These are phyloP conservation scores for Papilio helenus DNA, from an alignment of 1,140 invertebrate species.

Conservation along the genomic window DNA sequence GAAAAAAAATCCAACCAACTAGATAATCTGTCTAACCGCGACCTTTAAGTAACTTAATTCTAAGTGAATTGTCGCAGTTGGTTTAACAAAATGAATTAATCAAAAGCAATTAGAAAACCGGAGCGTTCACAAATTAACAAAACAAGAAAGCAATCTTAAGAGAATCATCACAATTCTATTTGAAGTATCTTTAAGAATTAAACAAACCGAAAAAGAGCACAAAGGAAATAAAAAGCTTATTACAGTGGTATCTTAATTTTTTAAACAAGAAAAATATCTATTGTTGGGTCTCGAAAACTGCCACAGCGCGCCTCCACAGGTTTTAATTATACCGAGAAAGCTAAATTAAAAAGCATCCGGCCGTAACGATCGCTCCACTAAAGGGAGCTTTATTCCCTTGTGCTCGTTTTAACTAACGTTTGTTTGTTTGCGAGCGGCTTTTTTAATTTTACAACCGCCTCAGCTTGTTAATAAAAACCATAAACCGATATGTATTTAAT, in stretches of 20 bases:
- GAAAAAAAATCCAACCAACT: not conserved
- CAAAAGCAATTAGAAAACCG: conserved; percentile 17
- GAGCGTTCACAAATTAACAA: conserved; percentile 16
- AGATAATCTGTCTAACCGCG: not conserved
- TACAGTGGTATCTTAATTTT: conserved; percentile 48
- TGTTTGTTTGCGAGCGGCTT: conserved; percentile 51
- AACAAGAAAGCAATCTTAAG: conserved; percentile 32
- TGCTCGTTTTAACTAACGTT: conserved; percentile 59
- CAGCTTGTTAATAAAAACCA: conserved; percentile 33
- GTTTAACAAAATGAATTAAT: conserved; percentile 8
- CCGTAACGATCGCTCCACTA: conserved; percentile 60
- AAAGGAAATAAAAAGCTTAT: conserved; percentile 40
- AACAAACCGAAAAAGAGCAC: conserved; percentile 29
- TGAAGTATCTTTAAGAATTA: conserved; percentile 37
- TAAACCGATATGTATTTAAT: conserved; percentile 28
- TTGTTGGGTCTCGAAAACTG: conserved; percentile 59
- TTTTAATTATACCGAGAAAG: conserved; percentile 73
- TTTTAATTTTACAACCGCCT: conserved; percentile 38
- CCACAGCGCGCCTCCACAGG: conserved; percentile 51
- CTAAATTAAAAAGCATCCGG: conserved; percentile 72
- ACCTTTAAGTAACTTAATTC: not conserved
- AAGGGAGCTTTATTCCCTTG: conserved; percentile 51
- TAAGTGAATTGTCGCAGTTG: not conserved
- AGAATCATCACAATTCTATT: conserved; percentile 31
- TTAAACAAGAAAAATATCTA: conserved; percentile 54